Evolutionary conservation across 2,113 vertebrate species (phyloP), one percentile per base, ranked within the genome.

Genomic region (Rostratula benghalensis): DNA sequence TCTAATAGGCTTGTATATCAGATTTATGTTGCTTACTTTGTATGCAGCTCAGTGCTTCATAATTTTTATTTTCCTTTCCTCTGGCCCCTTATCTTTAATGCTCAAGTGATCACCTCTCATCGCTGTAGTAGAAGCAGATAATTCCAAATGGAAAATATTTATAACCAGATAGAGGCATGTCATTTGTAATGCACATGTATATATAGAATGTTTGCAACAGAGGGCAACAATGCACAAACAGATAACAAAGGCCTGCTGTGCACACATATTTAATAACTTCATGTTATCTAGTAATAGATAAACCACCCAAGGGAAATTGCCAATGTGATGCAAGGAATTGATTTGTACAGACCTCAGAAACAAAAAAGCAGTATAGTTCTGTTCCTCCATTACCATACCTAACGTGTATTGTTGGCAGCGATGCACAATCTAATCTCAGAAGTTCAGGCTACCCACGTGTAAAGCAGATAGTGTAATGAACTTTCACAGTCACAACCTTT

Each of bases 141-240:
- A 96, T 90, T 94, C 89, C 70, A 94, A 96, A 96, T 94, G 70
- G 86, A 89, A 96, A 97, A 95, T 90, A 91, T 87, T 94, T 93
- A 93, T 88, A 94, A 87, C 64, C 79, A 90, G 87, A 87, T 75
- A 91, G 60, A 94, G 67, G 89, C 53, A 87, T 37, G 73, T 75
- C 19, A 96, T 94, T 94, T 94, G 71, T 86, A 96, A 94, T 65
- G 84, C 89, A 95, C 59, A 33, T 80, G 68, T 90, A 60, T 74
- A 83, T 19, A 70, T 19, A 93, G 87, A 93, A 92, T 83, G 54
- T 82, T 81, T 79, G 70, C 91, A 96, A 69, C 65, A 77, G 61
- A 87, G 69, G 63, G 81, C 57, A 92, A 95, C 81, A 92, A 95
- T 59, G 63, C 73, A 63, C 53, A 61, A 56, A 83, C 43, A 78